A percentile compares a stretch with the other conserved stretches of the same genome.
These are phyloP conservation scores for Ramphastos sulfuratus DNA, from an alignment of 2,113 vertebrate genomes.

Conservation along the genomic window DNA sequence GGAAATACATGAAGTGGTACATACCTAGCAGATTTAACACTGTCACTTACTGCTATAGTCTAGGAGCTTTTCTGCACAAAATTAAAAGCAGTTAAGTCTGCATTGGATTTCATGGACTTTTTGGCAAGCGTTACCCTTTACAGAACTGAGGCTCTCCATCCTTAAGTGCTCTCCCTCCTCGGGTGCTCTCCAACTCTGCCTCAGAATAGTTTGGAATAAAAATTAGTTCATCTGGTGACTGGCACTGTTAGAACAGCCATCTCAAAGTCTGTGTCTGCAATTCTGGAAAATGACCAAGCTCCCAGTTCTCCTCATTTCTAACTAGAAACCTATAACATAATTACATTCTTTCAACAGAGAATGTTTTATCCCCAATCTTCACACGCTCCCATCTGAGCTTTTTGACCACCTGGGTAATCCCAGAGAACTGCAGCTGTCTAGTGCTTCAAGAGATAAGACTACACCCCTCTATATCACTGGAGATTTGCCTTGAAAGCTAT, in stretches of 20 bases:
- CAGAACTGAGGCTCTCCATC: rapidly evolving
- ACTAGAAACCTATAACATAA: neutral
- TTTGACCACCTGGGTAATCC: neutral
- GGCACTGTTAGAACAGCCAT: neutral
- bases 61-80: neutral
- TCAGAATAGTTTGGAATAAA: neutral
- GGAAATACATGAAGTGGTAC: neutral
- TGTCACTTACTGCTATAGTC: neutral
- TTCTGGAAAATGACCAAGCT: neutral
- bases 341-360: neutral
- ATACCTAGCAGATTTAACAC: neutral
- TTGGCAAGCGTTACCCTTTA: neutral
- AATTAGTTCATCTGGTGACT: neutral
- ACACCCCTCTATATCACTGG: rapidly evolving
- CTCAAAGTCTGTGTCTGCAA: neutral
- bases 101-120: neutral
- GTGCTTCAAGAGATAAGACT: neutral
- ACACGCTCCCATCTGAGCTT: neutral
- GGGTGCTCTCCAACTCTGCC: neutral
- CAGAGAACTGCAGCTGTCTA: neutral
- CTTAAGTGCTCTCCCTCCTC: neutral
- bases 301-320: neutral
- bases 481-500: neutral
- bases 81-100: neutral
- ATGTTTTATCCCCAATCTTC: neutral